Evolutionary conservation across 1,140 invertebrate genomes (phyloP), one percentile per base, ranked within the genome.

Genomic region (Protaetia brevitarsis): DNA sequence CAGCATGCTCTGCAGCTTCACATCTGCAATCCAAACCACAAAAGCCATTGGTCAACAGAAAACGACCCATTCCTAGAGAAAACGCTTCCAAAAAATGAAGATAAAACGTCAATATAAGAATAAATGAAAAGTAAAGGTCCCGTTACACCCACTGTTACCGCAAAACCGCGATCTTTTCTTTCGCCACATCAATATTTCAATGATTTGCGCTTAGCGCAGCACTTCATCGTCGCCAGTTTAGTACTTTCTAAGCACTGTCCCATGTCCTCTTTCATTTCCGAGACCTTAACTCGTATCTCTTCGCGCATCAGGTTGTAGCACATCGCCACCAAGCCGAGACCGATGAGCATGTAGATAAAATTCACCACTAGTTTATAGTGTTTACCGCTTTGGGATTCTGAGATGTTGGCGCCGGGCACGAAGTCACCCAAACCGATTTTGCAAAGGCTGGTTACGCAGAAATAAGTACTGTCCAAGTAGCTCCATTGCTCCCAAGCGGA

Each of bases 401-500:
- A 72, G 19, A 81, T 79, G 41, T 86, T 88, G 0, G 89, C 89
- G 2, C 95, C n/a, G 0, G 96, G 96, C 0, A 97, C 94, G 76
- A 97, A 94, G 79, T 98, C 96, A 1, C 96, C 96, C 73, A 98
- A 93, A 0, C 96, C 96, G 69, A 97, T 95, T 78, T 95, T 95
- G 70, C 91, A 94, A 6, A 95, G 79, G 72, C 91, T 94, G 0
- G 92, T 95, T 5, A 95, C 92, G 79, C 95, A 98, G 74, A 98
- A 98, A 76, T 98, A 98, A 57, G 92, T 91, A 34, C 94, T 94
- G 77, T 98, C 94, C 10, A 97, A 76, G 73, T 93, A 94, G 31
- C 89, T 87, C 95, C 95, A 98, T 21, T 88, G 86, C 79, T 98
- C 95, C 94, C 95, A 98, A 62, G 91, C 87, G 10, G 91, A 91